Conservation (phyloP, 2,113 vertebrate species). For the Nannobrachium achirus region DNA sequence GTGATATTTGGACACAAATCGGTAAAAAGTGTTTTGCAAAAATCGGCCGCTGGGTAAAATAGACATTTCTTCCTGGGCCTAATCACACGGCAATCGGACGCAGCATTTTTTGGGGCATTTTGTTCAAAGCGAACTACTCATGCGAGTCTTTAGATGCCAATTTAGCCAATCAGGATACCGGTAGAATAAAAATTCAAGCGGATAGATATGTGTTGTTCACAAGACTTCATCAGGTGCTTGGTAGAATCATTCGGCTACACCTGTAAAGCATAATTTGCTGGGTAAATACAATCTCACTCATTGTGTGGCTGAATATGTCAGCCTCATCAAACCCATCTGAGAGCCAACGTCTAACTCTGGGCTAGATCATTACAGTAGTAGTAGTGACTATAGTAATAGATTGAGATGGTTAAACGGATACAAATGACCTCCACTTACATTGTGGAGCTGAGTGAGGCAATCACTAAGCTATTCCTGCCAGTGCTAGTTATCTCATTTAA, state of each 20-base stretch:
- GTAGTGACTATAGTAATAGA: conserved; percentile 59
- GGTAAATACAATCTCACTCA: not conserved
- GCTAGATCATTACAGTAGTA: conserved; percentile 45
- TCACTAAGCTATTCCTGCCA: conserved; percentile 53
- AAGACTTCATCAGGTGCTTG: no score
- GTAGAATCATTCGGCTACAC: conserved; percentile 25
- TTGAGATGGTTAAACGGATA: conserved; percentile 67
- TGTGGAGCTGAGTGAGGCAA: conserved; percentile 50
- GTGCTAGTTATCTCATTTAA: conserved; percentile 66
- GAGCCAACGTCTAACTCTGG: conserved; percentile 32
- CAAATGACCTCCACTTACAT: conserved; percentile 67
- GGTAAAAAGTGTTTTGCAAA: no score
- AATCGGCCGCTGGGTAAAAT: no score
- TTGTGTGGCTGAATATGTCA: conserved; percentile 22
- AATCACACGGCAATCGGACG: no score
- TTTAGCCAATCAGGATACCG: no score
- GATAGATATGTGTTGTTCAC: no score
- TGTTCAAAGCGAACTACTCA: no score
- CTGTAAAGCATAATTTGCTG: conserved; percentile 26
- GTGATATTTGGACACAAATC: no score
- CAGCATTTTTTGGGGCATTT: no score
- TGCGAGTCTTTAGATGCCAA: no score
- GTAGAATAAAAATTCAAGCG: no score
- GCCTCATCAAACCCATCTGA: conserved; percentile 41
- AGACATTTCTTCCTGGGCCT: no score